phyloP scores from a whole-genome alignment of 2,888 invertebrate genomes.

The Chromoteleia sp. region DNA sequence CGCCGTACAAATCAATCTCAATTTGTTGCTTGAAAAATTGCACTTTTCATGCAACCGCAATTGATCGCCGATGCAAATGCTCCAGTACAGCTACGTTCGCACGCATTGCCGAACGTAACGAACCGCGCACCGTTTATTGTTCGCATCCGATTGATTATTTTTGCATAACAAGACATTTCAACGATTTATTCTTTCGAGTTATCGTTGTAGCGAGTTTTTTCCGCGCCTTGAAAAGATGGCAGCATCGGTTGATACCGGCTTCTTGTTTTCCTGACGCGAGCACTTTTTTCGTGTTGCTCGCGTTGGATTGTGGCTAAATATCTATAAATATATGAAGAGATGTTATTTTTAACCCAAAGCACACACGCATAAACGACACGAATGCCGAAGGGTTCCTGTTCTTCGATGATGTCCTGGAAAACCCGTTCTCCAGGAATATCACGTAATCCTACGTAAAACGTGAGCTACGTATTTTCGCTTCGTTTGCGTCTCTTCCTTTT shows the following conservation, averaged over 20 bases:
- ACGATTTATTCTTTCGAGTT: slow-evolving; percentile 13
- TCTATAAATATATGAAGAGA: slow-evolving; percentile 80
- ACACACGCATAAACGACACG: slow-evolving; percentile 55
- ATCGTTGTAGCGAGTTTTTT: neutral
- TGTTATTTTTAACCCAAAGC: slow-evolving; percentile 82
- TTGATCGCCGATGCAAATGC: slow-evolving; percentile 17
- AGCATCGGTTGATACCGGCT: slow-evolving; percentile 48
- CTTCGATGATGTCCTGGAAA: slow-evolving; percentile 48
- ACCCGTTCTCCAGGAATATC: slow-evolving; percentile 64
- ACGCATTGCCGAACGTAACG: neutral
- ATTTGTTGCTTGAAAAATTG: slow-evolving; percentile 31
- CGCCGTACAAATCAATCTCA: slow-evolving; percentile 43
- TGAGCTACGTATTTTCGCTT: slow-evolving; percentile 50
- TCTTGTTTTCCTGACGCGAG: slow-evolving; percentile 20
- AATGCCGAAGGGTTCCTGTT: slow-evolving; percentile 61
- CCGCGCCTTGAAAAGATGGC: slow-evolving; percentile 10
- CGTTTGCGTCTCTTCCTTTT: slow-evolving; percentile 15
- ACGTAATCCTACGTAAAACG: slow-evolving; percentile 65
- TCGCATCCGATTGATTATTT: too few species aligned
- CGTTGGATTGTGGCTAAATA: slow-evolving; percentile 40
- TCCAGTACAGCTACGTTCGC: neutral
- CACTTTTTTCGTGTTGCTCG: slow-evolving; percentile 38
- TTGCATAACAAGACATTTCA: slow-evolving; percentile 11
- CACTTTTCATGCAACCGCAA: slow-evolving; percentile 4
- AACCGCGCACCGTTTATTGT: too few species aligned